Conservation (phyloP, 2,113 vertebrate genomes). For the Ophthalmolycus amberensis region DNA sequence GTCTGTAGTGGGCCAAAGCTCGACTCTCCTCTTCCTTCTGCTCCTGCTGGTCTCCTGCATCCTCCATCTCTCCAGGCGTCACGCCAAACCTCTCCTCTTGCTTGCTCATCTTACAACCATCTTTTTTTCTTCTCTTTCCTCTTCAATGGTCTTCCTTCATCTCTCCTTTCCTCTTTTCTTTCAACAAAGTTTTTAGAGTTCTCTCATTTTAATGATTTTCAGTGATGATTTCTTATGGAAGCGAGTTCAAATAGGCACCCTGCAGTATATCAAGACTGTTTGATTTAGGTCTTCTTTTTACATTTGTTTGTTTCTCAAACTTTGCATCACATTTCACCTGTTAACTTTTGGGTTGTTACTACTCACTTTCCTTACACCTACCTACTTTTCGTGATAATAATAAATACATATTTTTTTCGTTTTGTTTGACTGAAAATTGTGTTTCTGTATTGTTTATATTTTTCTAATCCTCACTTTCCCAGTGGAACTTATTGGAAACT, state of each 20-base stretch:
- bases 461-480: background rate
- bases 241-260: background rate
- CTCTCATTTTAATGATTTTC: background rate
- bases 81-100: constrained; percentile 57
- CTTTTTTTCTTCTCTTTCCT: constrained; percentile 39
- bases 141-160: constrained; percentile 3
- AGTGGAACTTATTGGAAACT: background rate
- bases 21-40: constrained; percentile 48
- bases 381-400: background rate
- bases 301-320: too few species aligned
- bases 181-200: background rate
- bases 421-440: background rate
- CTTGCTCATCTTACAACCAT: constrained; percentile 52
- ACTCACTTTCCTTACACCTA: background rate
- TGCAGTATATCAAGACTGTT: background rate
- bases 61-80: constrained; percentile 60
- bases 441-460: background rate
- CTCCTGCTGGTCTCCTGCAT: constrained; percentile 63
- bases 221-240: background rate
- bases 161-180: background rate
- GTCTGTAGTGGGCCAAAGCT: constrained; percentile 55
- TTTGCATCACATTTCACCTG: background rate
- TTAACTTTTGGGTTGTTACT: background rate
- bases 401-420: background rate
- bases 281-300: background rate